Evolutionary conservation across 2,113 vertebrate species (phyloP), one percentile per base, ranked within the genome.

Genomic region (Benitochromis conjunctus): DNA sequence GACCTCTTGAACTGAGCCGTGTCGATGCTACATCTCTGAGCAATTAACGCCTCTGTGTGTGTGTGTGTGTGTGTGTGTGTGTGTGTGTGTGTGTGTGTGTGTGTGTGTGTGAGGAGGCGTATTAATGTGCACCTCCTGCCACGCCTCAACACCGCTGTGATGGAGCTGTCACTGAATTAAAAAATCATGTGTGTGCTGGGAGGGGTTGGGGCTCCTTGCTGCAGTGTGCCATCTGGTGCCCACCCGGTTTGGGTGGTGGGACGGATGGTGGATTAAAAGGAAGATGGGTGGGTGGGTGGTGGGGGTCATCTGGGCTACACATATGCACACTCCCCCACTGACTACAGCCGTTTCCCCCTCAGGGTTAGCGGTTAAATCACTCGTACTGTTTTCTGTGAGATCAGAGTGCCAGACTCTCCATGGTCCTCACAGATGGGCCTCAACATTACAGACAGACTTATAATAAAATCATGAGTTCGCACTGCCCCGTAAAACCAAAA

Each of bases 131-230:
- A 48, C 81, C 86, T 54, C 82, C 89, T 80, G 91, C 86, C 89
- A 92, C 86, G 64, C 90, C 90, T 93, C 87, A 41, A 86, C 88
- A 90, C 83, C 8, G 53, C 90, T 88, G 87, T 91, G 94, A 94
- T 95, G 92, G 90, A 94, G 93, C 91, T 92, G 92, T 94, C 92
- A 90, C 91, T 79, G 84, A 86, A 93, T 94, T 92, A 93, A 91
- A 92, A 91, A 91, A 46, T 43, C 81, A 5, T 92, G 64, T 53
- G 86, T 78, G 84, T 74, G 81, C 14, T 41, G n/a, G 55, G 26
- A 11, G 41, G 51, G 80, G 53, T 3, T 78, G 89, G 90, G 81
- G 84, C 13, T 41, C 53, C 43, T 58, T 31, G 60, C 82, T 86
- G 91, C 84, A 66, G 85, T 5, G 8, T 89, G 83, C 94, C 94